Conservation (phyloP, 2,888 invertebrate species). For the Leptinotarsa rubiginosa region DNA sequence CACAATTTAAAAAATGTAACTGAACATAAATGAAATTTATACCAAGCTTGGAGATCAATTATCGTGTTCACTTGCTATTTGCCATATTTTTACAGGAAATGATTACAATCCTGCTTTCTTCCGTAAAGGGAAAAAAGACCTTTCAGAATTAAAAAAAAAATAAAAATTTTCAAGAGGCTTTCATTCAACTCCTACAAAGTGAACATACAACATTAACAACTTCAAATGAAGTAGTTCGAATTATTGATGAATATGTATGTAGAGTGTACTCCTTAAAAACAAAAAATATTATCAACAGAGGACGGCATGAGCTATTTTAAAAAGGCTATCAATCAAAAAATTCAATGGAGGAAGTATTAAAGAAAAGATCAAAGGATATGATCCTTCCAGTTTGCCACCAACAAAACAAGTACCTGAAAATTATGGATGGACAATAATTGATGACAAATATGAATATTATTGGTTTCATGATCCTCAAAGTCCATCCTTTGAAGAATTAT, state of each 20-base stretch:
- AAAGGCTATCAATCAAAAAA: too few relatives aligned
- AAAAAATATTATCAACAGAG: conserved; percentile 46
- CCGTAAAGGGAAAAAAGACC: conserved; percentile 35
- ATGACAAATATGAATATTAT: too few relatives aligned
- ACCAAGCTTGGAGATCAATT: conserved; percentile 23
- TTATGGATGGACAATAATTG: too few relatives aligned
- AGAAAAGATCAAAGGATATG: too few relatives aligned
- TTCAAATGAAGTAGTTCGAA: conserved; percentile 13
- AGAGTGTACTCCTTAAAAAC: conserved; percentile 43
- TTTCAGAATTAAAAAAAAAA: conserved; percentile 32
- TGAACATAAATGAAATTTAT: conserved; percentile 20
- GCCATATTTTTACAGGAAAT: conserved; percentile 31
- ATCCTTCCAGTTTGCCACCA: too few relatives aligned
- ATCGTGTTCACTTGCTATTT: conserved; percentile 28
- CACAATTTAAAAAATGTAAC: conserved; percentile 13
- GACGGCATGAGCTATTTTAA: conserved; percentile 50
- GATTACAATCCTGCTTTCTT: conserved; percentile 32
- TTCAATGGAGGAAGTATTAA: too few relatives aligned
- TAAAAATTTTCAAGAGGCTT: conserved; percentile 24
- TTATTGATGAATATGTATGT: conserved; percentile 22
- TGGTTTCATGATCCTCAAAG: too few relatives aligned
- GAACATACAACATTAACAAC: conserved; percentile 15
- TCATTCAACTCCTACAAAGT: conserved; percentile 18
- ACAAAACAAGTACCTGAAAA: too few relatives aligned
- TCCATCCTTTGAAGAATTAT: too few relatives aligned